A percentile compares a stretch with the other conserved stretches of the same genome.
Conservation (phyloP, 2,888 invertebrate genomes). For the Cerastoderma edule region DNA sequence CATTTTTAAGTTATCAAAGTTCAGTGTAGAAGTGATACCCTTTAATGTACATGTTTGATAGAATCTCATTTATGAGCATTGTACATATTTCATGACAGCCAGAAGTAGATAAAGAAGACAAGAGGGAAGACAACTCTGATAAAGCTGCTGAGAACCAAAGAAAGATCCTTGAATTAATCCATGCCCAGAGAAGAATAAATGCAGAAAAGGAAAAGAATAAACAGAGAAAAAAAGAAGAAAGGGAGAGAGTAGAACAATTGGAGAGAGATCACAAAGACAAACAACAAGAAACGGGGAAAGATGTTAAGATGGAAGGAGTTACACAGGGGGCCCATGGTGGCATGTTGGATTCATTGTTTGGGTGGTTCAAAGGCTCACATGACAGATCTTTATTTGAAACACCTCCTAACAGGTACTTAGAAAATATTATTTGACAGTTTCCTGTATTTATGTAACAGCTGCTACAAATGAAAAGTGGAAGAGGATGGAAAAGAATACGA, state of each 20-base stretch:
- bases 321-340: background rate
- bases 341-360: slow-evolving; percentile 11
- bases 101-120: background rate
- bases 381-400: background rate
- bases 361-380: background rate
- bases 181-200: slow-evolving; percentile 1
- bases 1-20: too few relatives aligned
- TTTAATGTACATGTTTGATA: too few relatives aligned
- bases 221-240: slow-evolving; percentile 15
- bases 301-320: slow-evolving; percentile 16
- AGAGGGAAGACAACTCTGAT: background rate
- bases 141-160: background rate
- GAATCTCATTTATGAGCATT: too few relatives aligned
- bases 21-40: too few relatives aligned
- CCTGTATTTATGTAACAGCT: too few relatives aligned
- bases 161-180: background rate
- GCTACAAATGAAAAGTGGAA: too few relatives aligned
- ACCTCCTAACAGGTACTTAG: background rate
- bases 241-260: slow-evolving; percentile 4
- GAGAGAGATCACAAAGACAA: background rate
- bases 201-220: slow-evolving; percentile 11
- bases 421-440: too few relatives aligned
- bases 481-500: too few relatives aligned
- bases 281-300: slow-evolving; percentile 8
- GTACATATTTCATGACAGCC: too few relatives aligned